phyloP scores from a whole-genome alignment of 2,888 invertebrate genomes.

The Listrodromus nycthemerus region DNA sequence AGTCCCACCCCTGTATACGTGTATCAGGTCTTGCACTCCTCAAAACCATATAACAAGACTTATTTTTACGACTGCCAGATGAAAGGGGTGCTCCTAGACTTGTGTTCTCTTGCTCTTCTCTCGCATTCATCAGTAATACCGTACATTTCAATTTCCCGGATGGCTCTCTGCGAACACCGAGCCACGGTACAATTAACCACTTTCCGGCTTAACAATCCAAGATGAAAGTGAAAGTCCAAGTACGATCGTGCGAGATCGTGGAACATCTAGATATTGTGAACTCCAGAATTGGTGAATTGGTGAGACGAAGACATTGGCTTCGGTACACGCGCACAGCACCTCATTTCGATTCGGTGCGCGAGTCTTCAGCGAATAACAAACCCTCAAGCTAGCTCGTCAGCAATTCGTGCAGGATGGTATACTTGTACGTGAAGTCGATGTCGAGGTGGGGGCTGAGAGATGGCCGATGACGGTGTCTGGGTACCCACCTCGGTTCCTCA shows the following conservation, averaged over 20 bases:
- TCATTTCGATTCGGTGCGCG: conserved; percentile 50
- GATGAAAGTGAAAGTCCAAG: not conserved
- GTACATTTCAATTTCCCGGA: not conserved
- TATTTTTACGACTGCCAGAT: conserved; percentile 15
- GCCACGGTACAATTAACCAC: not conserved
- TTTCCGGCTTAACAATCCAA: not conserved
- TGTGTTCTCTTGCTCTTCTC: not conserved
- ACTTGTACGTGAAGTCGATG: conserved; percentile 25
- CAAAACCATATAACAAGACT: not conserved
- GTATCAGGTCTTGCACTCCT: not conserved
- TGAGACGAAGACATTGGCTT: not conserved
- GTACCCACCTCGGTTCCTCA: not conserved
- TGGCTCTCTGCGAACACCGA: not conserved
- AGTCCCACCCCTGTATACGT: not conserved
- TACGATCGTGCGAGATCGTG: not conserved
- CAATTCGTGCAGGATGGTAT: conserved; percentile 18
- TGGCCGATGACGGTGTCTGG: not conserved
- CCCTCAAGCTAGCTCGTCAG: conserved; percentile 1
- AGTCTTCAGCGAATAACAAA: conserved; percentile 26
- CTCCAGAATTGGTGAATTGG: not conserved
- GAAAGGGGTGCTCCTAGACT: not conserved
- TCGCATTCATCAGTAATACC: not conserved
- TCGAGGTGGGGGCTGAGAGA: not conserved
- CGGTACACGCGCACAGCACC: conserved; percentile 20
- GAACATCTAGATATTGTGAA: not conserved